Base-by-base conservation (phyloP, 2,888 invertebrate genomes). In the Agonopterix heracliana region DNA sequence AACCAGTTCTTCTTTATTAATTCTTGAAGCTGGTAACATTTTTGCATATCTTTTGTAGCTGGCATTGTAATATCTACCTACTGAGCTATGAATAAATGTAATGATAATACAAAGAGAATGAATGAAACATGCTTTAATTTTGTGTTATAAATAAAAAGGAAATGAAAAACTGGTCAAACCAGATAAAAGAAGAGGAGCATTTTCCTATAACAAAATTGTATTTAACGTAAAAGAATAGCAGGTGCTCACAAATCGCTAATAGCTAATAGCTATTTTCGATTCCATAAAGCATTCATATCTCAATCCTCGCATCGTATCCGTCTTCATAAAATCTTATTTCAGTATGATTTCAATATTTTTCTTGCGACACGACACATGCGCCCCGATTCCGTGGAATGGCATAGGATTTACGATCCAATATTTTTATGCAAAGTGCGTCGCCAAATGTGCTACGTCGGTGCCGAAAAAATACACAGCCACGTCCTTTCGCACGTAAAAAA, bases 341-440 rank as follows among this genome's bases (percentile, higher is more conserved):
- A 78, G 70, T 61, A 68, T 66, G 70, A 74, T 78, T 79, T 72
- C 71, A 74, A 78, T 80, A 82, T 81, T 78, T 77, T 74, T 63
- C 69, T 68, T 66, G 71, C 68, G 67, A 71, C 80, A 81, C 68
- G 67, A 71, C 80, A 81, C 72, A 86, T 86, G 85, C 74, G 81
- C 55, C 74, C 74, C 71, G 75, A 74, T 74, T 78, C 71, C 68
- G 62, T 67, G 71, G 74, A 75, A 74, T 69, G 70, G 68, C 59
- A 66, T 68, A 77, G 76, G 77, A 66, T 86, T 88, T 86, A 87
- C 83, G 87, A 84, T 76, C 79, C 72, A 78, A 85, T 87, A 88
- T 87, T 85, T 88, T 87, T 82, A 87, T 87, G 84, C 85, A 85
- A 85, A 87, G 86, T 79, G 76, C 79, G 82, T 83, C 81, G 81